These are phyloP conservation scores for Magallana ariakensis DNA, from an alignment of 1,140 invertebrate genomes.

Conservation along the genomic window DNA sequence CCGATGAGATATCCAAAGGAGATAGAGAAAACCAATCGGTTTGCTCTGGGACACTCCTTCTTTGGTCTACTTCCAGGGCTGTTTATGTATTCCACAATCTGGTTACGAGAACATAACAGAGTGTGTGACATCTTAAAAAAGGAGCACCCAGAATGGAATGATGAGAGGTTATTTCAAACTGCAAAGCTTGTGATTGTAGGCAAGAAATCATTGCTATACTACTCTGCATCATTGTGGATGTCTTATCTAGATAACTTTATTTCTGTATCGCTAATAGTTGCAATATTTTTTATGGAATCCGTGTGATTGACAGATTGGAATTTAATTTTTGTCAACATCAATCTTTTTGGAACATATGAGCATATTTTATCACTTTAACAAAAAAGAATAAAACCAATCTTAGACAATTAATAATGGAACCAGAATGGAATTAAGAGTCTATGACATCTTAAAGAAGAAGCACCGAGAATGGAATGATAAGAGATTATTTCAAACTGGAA, in stretches of 20 bases:
- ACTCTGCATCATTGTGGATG: too few relatives aligned
- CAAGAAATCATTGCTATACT: slow-evolving; percentile 53
- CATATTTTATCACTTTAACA: too few relatives aligned
- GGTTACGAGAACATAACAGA: slow-evolving; percentile 78
- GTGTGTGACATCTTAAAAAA: slow-evolving; percentile 77
- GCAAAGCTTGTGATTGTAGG: slow-evolving; percentile 79
- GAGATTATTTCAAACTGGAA: slow-evolving; percentile 80
- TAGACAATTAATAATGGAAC: too few relatives aligned
- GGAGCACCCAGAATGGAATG: slow-evolving; percentile 80
- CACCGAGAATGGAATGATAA: slow-evolving; percentile 81
- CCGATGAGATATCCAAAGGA: slow-evolving; percentile 74
- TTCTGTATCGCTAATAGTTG: too few relatives aligned
- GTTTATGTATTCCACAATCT: slow-evolving; percentile 78
- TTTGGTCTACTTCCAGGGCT: slow-evolving; percentile 79
- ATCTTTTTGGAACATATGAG: too few relatives aligned
- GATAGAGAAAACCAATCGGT: slow-evolving; percentile 69
- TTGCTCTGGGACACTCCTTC: slow-evolving; percentile 79
- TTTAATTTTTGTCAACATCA: too few relatives aligned
- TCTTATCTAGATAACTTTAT: too few relatives aligned
- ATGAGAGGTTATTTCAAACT: slow-evolving; percentile 81
- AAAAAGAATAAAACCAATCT: too few relatives aligned
- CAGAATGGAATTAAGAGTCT: too few relatives aligned
- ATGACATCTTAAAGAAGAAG: slow-evolving; percentile 75
- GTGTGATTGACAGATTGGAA: too few relatives aligned
- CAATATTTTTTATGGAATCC: too few relatives aligned